These are phyloP conservation scores for Stenodema calcarata DNA, from an alignment of 2,888 invertebrate genomes.

Conservation along the genomic window DNA sequence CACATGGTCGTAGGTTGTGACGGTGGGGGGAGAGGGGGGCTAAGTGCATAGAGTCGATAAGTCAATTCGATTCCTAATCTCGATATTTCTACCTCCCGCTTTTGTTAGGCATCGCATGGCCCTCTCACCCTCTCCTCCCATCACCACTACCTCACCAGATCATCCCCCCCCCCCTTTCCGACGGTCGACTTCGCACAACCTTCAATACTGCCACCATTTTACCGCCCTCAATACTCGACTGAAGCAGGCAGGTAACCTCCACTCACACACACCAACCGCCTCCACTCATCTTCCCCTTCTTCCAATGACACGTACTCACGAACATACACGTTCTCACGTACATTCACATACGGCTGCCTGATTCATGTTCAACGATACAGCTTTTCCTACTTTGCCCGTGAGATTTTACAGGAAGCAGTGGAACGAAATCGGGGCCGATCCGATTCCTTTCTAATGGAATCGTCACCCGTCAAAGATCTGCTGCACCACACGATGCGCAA, in stretches of 20 bases:
- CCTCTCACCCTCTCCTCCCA: no score
- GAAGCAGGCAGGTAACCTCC: background rate
- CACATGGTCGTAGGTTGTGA: no score
- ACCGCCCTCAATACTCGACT: constrained; percentile 10
- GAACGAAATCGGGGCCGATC: background rate
- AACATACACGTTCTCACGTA: background rate
- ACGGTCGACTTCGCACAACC: background rate
- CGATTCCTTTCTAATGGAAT: background rate
- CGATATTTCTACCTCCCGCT: constrained; percentile 12
- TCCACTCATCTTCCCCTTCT: background rate
- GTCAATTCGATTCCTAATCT: constrained; percentile 18
- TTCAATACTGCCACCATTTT: constrained; percentile 1
- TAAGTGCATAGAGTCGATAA: constrained; percentile 11
- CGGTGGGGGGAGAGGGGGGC: background rate
- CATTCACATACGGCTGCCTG: background rate
- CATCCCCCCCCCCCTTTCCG: background rate
- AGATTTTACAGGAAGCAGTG: background rate
- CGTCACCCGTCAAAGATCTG: no score
- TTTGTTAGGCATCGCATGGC: background rate
- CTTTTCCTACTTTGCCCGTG: background rate
- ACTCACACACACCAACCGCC: background rate
- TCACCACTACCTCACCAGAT: no score
- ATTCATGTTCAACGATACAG: background rate
- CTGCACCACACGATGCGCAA: no score
- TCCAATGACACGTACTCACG: background rate